Evolutionary conservation across 2,797 vertebrate genomes (phyloP), one percentile per base, ranked within the genome.

Genomic region (Trachops cirrhosus): DNA sequence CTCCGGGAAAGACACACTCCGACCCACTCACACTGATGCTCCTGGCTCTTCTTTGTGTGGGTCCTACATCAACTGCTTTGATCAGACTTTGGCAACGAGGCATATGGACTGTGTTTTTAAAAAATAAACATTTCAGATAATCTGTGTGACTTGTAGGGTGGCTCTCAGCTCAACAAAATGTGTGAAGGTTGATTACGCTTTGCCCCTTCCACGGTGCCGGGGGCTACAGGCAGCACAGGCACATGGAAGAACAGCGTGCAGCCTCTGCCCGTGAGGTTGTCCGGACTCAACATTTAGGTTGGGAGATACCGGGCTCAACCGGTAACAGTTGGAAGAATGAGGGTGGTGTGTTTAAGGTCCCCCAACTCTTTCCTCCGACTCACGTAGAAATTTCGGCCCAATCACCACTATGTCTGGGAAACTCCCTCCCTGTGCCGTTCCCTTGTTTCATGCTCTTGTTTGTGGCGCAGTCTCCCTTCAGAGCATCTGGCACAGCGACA

Each of bases 381-480:
- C 5, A 48, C 15, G 46, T 64, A 6, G 16, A 70, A 3, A 77
- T 59, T 52, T 75, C 46, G 41, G 9, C 8, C 70, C 14, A 0
- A 0, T 54, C 22, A 10, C 70, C n/a, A 29, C 41, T 12, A 19
- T 37, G 32, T 90, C 41, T 6, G 10, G 85, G 71, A n/a, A 59
- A 50, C 34, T 15, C 3, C 15, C 10, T 10, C 19, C 3, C 39
- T 2, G 0, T 2, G 3, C 70, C 39, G 0, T 1, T 7, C 7
- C 39, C 39, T 73, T 3, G 19, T 21, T 89, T 77, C 32, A 26
- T 50, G 12, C 41, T 70, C n/a, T 1, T 10, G 16, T 62, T 80
- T 19, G 29, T 29, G n/a, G 6, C 48, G 10, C 48, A 16, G 1
- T 44, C 37, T 37, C 37, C 62, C 46, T 71, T 67, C 0, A 21